Base-by-base conservation (phyloP, 2,113 vertebrate species). In the Gadus chalcogrammus region DNA sequence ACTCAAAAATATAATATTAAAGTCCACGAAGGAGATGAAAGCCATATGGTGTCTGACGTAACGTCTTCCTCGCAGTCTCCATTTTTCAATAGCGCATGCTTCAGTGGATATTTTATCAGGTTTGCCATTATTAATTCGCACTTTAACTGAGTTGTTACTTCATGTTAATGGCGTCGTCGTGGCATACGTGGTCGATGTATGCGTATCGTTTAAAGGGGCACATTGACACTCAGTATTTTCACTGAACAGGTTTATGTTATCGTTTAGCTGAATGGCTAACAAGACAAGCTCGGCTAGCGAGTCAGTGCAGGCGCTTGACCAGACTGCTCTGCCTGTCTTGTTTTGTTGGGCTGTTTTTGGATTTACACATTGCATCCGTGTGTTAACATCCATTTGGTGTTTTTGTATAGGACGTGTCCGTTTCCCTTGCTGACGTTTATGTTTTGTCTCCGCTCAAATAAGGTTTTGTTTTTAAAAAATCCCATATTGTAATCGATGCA, bases 71-170 rank as follows among this genome's bases (percentile, higher is more conserved):
- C 70, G 61, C 75, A 79, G 68, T 83, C 81, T 84, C 87, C 85
- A 82, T 89, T 81, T 90, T 88, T 87, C 84, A 63, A 61, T 64
- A 60, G 75, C 85, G 89, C 88, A 89, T 89, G 81, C 56, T 81
- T 85, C 70, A 80, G 72, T 72, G 77, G 73, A 74, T 70, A 69
- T 68, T 67, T 66, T 62, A 79, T 53, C 83, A 89, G 87, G 85
- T 88, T 80, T 20, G 60, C 13, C 8, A 24, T 20, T 20, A 24
- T 11, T 61, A 61, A 61, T 61, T 2, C 20, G n/a, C 55, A 58
- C 15, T 58, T 48, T 48, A 2, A 13, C 9, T 9, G 42, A 48
- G 42, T 48, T 48, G 42, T 48, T 48, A 13, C 42, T 48, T 48
- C 42, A 7, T 13, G 15, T 58, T 13, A n/a, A 58, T 16, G 8